Conservation (phyloP, 1,140 invertebrate genomes). For the Lepidotrigona ventralis region DNA sequence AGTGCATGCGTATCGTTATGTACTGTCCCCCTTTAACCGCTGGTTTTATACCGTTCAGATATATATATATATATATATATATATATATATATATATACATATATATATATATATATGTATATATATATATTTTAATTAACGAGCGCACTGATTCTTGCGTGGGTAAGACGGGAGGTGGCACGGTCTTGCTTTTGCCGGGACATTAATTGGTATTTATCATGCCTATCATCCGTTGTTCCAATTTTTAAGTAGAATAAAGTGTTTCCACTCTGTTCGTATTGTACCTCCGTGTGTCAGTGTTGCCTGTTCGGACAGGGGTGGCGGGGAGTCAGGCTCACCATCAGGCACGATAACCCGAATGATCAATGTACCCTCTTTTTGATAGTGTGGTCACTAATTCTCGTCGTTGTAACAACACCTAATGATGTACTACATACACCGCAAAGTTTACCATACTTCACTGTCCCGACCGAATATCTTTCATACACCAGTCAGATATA, state of each 20-base stretch:
- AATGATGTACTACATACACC: constrained; percentile 45
- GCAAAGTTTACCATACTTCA: constrained; percentile 55
- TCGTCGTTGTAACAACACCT: constrained; percentile 56
- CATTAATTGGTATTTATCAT: constrained; percentile 64
- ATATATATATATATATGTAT: too few relatives aligned
- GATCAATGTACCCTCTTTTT: constrained; percentile 73
- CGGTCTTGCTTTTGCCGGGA: constrained; percentile 77
- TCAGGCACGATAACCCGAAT: constrained; percentile 80
- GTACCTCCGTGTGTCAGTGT: constrained; percentile 75
- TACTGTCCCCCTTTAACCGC: constrained; percentile 69
- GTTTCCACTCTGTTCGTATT: constrained; percentile 59
- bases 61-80: too few relatives aligned
- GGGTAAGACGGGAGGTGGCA: constrained; percentile 73
- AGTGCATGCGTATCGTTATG: constrained; percentile 78
- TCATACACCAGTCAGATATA: constrained; percentile 44
- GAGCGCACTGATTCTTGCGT: constrained; percentile 69
- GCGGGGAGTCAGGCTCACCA: constrained; percentile 81
- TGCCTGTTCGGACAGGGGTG: constrained; percentile 79
- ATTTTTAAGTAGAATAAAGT: constrained; percentile 54
- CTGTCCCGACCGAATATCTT: constrained; percentile 52
- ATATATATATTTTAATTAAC: constrained; percentile 70
- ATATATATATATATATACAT: too few relatives aligned
- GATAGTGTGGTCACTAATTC: constrained; percentile 67
- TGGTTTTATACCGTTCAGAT: constrained; percentile 69
- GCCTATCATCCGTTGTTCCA: constrained; percentile 51